Base-by-base conservation (phyloP, 1,140 invertebrate species). In the Camponotus pennsylvanicus region DNA sequence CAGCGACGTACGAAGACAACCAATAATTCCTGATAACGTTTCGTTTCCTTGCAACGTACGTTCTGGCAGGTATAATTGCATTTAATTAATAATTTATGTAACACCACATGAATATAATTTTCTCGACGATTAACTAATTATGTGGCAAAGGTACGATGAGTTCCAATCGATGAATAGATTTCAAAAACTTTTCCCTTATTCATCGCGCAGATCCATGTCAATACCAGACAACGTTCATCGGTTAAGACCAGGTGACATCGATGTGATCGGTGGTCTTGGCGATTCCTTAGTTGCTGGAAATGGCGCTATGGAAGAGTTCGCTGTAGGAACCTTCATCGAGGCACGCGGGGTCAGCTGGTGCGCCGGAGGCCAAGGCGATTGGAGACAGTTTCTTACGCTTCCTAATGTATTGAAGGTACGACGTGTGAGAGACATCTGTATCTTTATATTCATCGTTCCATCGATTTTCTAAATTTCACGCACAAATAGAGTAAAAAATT, bases 321-420 rank as follows among this genome's bases (percentile, higher is more conserved):
- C 97, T 2, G 92, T 97, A 2, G 97, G 97, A 11, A 96, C 97
- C 2, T 96, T 97, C 73, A 96, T 97, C 59, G 97, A 98, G 90
- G 97, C 97, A 87, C 94, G 97, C 83, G 98, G 97, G 18, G 96
- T 98, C 0, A 97, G 97, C 5, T 98, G 97, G 97, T 97, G 97
- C 93, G 96, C 96, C 83, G 97, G 97, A 5, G 97, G 97, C 2
- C 96, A 97, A 90, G 96, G 94, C 3, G 95, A 96, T 3, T 97
- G 97, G 97, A 95, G 96, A 6, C 95, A 96, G 90, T 97, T 95
- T 92, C 93, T 97, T 27, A 97, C 97, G 0, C 88, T 98, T 18
- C 97, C 97, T 0, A 98, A 97, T 90, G 96, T 97, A 82, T 93
- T 97, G 7, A 97, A 97, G 93, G 96, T 94, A 90, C 1, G 3